phyloP scores from a whole-genome alignment of 2,888 invertebrate genomes.

The Eristalis tenax region DNA sequence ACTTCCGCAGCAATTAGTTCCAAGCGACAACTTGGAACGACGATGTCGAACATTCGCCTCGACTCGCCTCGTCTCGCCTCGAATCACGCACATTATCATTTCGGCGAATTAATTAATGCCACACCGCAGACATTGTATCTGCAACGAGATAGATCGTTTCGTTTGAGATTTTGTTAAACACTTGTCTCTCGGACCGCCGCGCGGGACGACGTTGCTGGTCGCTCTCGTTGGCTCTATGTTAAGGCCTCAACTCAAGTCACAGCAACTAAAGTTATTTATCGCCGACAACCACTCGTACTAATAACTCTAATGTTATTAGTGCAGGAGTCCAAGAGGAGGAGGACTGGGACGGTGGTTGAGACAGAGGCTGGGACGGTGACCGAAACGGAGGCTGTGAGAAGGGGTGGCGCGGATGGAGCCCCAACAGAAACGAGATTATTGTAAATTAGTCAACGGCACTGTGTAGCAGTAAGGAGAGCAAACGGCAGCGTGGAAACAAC shows the following conservation, averaged over 20 bases:
- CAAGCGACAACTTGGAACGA: background rate
- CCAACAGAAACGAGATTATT: slow-evolving; percentile 59
- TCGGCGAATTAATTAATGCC: slow-evolving; percentile 66
- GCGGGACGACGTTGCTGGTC: no score
- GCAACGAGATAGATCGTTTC: slow-evolving; percentile 39
- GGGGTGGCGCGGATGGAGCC: background rate
- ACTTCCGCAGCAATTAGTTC: background rate
- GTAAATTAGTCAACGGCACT: slow-evolving; percentile 67
- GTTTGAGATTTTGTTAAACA: slow-evolving; percentile 63
- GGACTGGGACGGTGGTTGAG: background rate
- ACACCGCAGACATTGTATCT: slow-evolving; percentile 31
- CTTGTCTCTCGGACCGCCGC: slow-evolving; percentile 56
- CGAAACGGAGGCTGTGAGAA: background rate
- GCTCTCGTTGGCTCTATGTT: slow-evolving; percentile 14
- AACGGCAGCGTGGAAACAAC: slow-evolving; percentile 18
- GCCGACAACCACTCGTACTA: slow-evolving; percentile 66
- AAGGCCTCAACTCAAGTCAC: slow-evolving; percentile 39
- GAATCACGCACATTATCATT: slow-evolving; percentile 61
- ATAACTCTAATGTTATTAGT: slow-evolving; percentile 71
- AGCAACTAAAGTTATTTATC: slow-evolving; percentile 67
- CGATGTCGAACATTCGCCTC: background rate
- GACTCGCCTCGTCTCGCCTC: background rate
- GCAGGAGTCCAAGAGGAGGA: slow-evolving; percentile 17
- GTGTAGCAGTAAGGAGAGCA: slow-evolving; percentile 5
- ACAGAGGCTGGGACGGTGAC: background rate